Percentiles rank a stretch among this genome's conserved stretches.
Conservation (phyloP, 2,113 vertebrate species). For the Myotis lucifugus region DNA sequence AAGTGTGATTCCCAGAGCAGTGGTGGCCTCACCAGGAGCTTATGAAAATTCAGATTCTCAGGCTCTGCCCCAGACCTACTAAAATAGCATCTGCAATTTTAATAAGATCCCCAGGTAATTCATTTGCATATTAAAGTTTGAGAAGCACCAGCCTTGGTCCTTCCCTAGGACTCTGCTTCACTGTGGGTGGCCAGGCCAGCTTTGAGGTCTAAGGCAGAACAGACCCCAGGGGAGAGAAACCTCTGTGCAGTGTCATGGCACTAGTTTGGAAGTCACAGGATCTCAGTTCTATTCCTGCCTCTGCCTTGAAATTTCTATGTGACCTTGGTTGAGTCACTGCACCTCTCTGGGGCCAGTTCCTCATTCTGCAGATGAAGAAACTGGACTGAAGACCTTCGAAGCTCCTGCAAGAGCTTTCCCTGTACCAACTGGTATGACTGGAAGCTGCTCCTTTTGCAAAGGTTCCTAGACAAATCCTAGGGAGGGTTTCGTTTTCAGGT, state of each 20-base stretch:
- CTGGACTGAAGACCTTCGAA: not conserved
- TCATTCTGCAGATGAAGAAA: not conserved
- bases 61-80: not conserved
- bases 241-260: not conserved
- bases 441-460: not conserved
- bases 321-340: not conserved
- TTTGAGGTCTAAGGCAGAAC: not conserved
- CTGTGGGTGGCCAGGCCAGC: not conserved
- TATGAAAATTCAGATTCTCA: not conserved
- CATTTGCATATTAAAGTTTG: not conserved
- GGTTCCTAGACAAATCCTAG: not conserved
- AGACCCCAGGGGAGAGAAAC: not conserved
- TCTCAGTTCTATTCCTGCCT: not conserved
- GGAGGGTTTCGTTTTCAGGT: not conserved
- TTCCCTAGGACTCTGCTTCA: not conserved
- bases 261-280: not conserved
- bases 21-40: not conserved
- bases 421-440: not conserved
- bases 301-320: slow-evolving; percentile 10
- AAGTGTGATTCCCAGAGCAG: not conserved
- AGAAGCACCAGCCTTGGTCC: not conserved
- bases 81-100: not conserved
- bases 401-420: not conserved
- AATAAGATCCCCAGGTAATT: not conserved
- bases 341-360: not conserved